phyloP scores from a whole-genome alignment of 2,888 invertebrate species.

The Mythimna ferrago region DNA sequence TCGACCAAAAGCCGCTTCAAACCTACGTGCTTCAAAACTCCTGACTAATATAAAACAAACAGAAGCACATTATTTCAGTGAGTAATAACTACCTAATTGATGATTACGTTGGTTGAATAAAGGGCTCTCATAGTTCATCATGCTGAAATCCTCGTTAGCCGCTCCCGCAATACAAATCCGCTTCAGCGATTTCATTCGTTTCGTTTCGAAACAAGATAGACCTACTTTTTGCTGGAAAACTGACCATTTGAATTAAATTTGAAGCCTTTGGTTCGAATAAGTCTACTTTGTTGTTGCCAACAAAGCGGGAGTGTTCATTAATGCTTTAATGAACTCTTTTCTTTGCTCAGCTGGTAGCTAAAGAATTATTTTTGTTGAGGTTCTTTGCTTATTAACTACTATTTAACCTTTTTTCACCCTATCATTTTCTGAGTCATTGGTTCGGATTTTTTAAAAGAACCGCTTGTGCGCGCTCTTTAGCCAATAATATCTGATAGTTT shows the following conservation, averaged over 20 bases:
- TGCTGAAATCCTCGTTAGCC: constrained; percentile 84
- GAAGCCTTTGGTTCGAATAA: constrained; percentile 45
- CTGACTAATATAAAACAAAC: constrained; percentile 45
- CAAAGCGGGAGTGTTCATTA: constrained; percentile 39
- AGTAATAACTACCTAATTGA: constrained; percentile 65
- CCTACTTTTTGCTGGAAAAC: constrained; percentile 75
- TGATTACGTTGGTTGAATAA: constrained; percentile 73
- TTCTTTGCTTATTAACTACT: constrained; percentile 33
- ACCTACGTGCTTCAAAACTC: constrained; percentile 33
- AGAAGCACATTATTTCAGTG: constrained; percentile 59
- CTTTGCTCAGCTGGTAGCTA: constrained; percentile 27
- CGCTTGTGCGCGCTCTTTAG: background rate
- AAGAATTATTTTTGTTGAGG: constrained; percentile 31
- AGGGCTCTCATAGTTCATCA: constrained; percentile 80
- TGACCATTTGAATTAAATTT: constrained; percentile 71
- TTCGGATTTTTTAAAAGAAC: constrained; percentile 5
- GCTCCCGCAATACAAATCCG: constrained; percentile 85
- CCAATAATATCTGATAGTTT: background rate
- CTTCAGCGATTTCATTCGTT: constrained; percentile 81
- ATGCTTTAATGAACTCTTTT: constrained; percentile 44
- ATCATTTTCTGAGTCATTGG: constrained; percentile 22
- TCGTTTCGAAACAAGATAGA: constrained; percentile 71
- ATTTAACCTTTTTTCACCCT: constrained; percentile 28
- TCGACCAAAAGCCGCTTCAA: background rate
- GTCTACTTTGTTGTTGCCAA: constrained; percentile 40